Evolutionary conservation across 2,888 invertebrate genomes (phyloP).

Genomic region (Synanthedon formicaeformis): DNA sequence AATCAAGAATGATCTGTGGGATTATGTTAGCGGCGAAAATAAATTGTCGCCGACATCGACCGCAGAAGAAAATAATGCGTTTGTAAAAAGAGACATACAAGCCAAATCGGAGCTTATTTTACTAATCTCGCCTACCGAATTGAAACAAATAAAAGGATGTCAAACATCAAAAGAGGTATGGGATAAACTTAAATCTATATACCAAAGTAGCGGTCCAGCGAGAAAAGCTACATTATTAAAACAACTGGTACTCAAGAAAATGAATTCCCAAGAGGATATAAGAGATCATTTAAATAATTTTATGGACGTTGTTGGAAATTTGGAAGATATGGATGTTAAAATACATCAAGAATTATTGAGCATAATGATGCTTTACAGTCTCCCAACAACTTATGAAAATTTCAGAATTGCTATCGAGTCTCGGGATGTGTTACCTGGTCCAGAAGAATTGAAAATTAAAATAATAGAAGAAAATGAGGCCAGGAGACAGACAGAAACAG

Average conservation of each 20-base stretch:
- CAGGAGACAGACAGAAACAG: conserved; percentile 6
- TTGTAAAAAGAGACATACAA: neutral
- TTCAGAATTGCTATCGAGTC: conserved; percentile 30
- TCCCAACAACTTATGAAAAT: conserved; percentile 22
- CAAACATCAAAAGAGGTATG: conserved; percentile 23
- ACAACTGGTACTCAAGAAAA: conserved; percentile 15
- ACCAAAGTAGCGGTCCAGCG: conserved; percentile 33
- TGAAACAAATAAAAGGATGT: conserved; percentile 23
- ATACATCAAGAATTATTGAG: conserved; percentile 23
- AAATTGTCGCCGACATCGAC: no score
- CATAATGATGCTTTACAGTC: conserved; percentile 26
- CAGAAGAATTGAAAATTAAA: conserved; percentile 20
- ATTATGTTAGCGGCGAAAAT: no score
- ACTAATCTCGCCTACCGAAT: conserved; percentile 13
- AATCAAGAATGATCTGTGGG: no score
- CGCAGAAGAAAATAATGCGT: no score
- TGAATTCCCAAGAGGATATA: conserved; percentile 9
- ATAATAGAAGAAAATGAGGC: conserved; percentile 20
- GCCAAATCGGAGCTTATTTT: conserved; percentile 4
- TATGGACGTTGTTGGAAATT: conserved; percentile 27
- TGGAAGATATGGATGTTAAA: conserved; percentile 22
- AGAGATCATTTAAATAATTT: conserved; percentile 25
- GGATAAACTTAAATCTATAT: conserved; percentile 26
- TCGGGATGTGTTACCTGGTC: conserved; percentile 19
- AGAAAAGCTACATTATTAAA: conserved; percentile 35